Conservation (phyloP, 2,888 invertebrate genomes). For the Acleris emargana region DNA sequence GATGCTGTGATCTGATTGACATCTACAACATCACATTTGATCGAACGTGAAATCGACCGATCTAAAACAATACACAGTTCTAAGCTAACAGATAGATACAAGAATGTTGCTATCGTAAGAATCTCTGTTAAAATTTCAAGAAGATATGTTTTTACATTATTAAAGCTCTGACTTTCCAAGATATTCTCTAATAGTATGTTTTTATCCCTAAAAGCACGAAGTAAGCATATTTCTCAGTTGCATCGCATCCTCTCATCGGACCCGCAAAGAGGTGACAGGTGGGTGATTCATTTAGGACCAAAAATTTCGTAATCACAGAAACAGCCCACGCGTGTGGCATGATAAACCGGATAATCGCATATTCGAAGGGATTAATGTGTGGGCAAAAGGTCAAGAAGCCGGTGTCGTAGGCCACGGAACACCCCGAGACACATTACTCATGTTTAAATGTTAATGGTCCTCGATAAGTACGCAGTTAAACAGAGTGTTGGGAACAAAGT, state of each 20-base stretch:
- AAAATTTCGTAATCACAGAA: slow-evolving; percentile 32
- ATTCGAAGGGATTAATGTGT: slow-evolving; percentile 44
- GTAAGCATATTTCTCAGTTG: slow-evolving; percentile 1
- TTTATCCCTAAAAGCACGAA: background rate
- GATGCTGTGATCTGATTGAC: slow-evolving; percentile 32
- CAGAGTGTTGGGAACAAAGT: slow-evolving; percentile 38
- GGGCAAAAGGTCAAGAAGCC: slow-evolving; percentile 43
- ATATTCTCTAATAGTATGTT: too few relatives aligned
- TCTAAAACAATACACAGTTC: background rate
- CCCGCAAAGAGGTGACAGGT: slow-evolving; percentile 21
- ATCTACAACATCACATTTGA: slow-evolving; percentile 40
- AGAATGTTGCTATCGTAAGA: background rate
- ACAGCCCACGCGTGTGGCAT: slow-evolving; percentile 32
- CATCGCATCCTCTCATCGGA: slow-evolving; percentile 15
- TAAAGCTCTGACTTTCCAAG: too few relatives aligned
- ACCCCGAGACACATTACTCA: slow-evolving; percentile 47
- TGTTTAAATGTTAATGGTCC: slow-evolving; percentile 50
- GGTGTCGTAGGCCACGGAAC: slow-evolving; percentile 41
- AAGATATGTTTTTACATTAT: too few relatives aligned
- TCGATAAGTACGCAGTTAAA: slow-evolving; percentile 46
- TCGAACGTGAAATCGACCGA: slow-evolving; percentile 50
- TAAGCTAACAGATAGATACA: background rate
- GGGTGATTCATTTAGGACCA: slow-evolving; percentile 26
- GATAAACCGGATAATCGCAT: slow-evolving; percentile 43
- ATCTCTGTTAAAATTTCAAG: too few relatives aligned